Conservation (phyloP, 2,797 vertebrate species). For the Macropus fuliginosus region DNA sequence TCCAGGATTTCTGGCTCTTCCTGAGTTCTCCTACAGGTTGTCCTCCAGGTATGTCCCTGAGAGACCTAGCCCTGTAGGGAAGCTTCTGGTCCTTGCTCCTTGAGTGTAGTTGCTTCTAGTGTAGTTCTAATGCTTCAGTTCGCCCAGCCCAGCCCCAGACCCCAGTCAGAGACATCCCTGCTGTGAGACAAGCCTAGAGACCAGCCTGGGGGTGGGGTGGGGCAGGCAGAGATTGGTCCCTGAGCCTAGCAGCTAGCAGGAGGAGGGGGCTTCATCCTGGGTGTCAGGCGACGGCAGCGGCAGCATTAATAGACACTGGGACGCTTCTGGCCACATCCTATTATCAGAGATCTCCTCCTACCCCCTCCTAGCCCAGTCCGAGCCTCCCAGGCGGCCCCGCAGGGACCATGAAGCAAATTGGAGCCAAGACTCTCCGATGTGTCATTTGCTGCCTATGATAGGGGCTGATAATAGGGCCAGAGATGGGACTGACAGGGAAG, state of each 20-base stretch:
- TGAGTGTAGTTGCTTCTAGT: background rate
- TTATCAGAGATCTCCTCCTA: slow-evolving; percentile 67
- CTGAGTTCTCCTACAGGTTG: slow-evolving; percentile 29
- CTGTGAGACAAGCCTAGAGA: background rate
- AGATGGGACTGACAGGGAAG: slow-evolving; percentile 56
- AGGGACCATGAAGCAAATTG: slow-evolving; percentile 81
- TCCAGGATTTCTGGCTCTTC: background rate
- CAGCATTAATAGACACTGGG: slow-evolving; percentile 69
- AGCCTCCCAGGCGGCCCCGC: slow-evolving; percentile 62
- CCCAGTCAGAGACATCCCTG: background rate
- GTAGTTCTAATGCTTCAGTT: background rate
- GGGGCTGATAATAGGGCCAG: slow-evolving; percentile 78
- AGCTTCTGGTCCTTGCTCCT: background rate
- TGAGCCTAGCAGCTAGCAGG: background rate
- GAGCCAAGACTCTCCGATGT: slow-evolving; percentile 80
- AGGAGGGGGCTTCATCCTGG: slow-evolving; percentile 50
- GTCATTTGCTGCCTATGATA: slow-evolving; percentile 79
- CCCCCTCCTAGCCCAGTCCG: slow-evolving; percentile 59
- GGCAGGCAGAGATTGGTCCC: background rate
- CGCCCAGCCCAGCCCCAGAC: background rate
- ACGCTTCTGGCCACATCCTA: slow-evolving; percentile 73
- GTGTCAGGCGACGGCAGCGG: slow-evolving; percentile 5
- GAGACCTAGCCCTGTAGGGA: background rate
- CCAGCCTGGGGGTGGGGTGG: slow-evolving; percentile 41
- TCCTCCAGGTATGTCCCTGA: background rate